Base-by-base conservation (phyloP, 2,888 invertebrate genomes). In the Ariolimax columbianus region DNA sequence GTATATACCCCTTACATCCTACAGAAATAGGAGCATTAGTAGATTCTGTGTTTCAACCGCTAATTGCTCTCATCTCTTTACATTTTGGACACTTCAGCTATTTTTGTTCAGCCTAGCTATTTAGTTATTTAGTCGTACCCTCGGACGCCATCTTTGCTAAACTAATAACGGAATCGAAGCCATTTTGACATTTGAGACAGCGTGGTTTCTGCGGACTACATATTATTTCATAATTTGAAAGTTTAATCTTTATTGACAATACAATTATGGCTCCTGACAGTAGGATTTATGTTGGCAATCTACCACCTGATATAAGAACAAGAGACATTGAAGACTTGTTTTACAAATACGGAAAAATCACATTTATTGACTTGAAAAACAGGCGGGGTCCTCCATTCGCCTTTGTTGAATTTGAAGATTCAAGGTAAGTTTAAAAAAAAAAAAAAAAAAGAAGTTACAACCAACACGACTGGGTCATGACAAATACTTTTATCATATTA, bases 321-420 rank as follows among this genome's bases (percentile, higher is more conserved):
- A 98, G 98, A 95, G 99, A 99, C 94, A 98, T 99, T 90, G 99
- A 99, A 95, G 99, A 99, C 95, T 95, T 99, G 81, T 99, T 99
- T 95, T 98, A 98, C 94, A 98, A 98, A 95, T 99, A 98, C 94
- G 99, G 99, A 87, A 98, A 98, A 96, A 99, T 99, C 90, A 97
- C 97, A 83, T 98, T 98, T 95, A 98, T 99, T 90, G 99, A 99
- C 95, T 95, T 99, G 95, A 99, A 99, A 95, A 98, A 98, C 94
- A 89, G 93, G 75, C 96, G 98, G 93, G 99, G 99, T 82, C 99
- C 99, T 89, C 99, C 99, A 90, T 99, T 99, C 95, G 99, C 99
- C 82, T 99, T 99, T 95, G 98, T 99, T 75, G 99, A 99, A 95
- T 99, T 99, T 93, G 99, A 99, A 93, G 99, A 99, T 95, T 97